phyloP scores from a whole-genome alignment of 2,113 vertebrate species.

The Menura novaehollandiae region DNA sequence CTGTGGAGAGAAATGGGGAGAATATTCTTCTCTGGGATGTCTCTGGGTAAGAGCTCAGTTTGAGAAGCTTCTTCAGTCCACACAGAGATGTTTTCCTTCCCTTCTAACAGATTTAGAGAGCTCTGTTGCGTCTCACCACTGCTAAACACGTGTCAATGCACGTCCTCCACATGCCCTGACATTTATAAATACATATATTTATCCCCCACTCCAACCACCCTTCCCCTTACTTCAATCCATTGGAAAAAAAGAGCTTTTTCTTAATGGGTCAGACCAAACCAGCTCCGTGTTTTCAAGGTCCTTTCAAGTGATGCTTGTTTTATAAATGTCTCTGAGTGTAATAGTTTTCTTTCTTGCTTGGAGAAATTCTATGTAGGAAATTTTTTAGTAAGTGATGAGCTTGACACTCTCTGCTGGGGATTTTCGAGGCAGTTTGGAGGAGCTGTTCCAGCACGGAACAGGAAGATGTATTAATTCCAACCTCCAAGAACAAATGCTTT shows the following conservation, averaged over 20 bases:
- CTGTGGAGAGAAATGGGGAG: neutral
- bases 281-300: neutral
- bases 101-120: neutral
- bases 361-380: neutral
- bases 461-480: neutral
- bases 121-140: neutral
- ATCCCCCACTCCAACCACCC: neutral
- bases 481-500: neutral
- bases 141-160: neutral
- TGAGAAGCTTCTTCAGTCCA: rapidly evolving
- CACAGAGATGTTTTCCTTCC: neutral
- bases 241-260: neutral
- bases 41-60: neutral
- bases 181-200: no score
- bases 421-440: neutral
- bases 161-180: neutral
- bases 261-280: neutral
- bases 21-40: no score
- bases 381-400: neutral
- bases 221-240: neutral
- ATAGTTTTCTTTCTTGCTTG: neutral
- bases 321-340: neutral
- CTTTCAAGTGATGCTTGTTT: neutral
- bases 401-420: neutral
- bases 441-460: neutral